Base-by-base conservation (phyloP, 2,113 vertebrate genomes). In the Eulacestoma nigropectus region DNA sequence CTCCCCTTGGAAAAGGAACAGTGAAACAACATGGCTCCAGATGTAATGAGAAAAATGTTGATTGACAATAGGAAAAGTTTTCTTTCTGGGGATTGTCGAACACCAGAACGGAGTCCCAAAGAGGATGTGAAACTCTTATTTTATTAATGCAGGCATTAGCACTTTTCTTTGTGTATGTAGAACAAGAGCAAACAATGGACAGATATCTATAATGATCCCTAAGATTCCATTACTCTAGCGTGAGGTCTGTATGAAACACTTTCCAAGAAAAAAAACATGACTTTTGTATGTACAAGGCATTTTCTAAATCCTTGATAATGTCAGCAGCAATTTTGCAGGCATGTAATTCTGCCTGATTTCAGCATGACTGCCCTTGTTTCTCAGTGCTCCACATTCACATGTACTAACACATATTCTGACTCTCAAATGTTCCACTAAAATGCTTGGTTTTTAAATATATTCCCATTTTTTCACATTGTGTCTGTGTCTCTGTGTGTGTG, bases 381-480 rank as follows among this genome's bases (percentile, higher is more conserved):
- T 70, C 50, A 25, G 4, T 8, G 5, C 10, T 72, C 41, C 30
- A n/a, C 9, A 25, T 18, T 29, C 16, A 52, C 12, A 9, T 11
- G 3, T 76, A 22, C 39, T 39, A 35, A 22, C 16, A 29, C 2
- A 16, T 16, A 11, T 13, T 42, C 6, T 32, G n/a, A 27, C 16
- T 46, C 13, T 41, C 35, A 47, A 12, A 27, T 11, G 29, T 65
- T 41, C 9, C 41, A 33, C 6, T 8, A 21, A 79, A 83, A 65
- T 6, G 5, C 21, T 42, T 3, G 1, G 6, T 1, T 46, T 80
- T 52, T 1, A 63, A 70, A 20, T 35, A 2, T 25, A 7, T 53
- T 65, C 29, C 16, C 41, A 7, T 21, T 65, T 84, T 46, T 69
- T 53, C 16, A 37, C 35, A 46, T 26, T 7, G 33, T 17, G 4